Conservation (phyloP, 2,797 vertebrate species). For the Orestias chungarensis region DNA sequence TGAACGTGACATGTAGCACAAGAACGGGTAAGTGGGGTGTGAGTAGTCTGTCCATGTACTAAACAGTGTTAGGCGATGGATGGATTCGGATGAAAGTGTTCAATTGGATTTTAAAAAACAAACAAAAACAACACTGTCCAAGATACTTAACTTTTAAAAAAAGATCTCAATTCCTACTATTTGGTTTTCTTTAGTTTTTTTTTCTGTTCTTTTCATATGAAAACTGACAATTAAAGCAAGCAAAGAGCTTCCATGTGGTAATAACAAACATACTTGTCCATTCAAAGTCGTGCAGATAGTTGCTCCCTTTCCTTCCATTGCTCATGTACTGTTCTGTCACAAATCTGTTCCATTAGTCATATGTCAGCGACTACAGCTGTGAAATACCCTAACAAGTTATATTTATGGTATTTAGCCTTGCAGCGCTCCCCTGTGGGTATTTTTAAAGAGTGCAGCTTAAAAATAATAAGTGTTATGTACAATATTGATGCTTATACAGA, state of each 20-base stretch:
- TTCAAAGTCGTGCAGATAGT: constrained; percentile 23
- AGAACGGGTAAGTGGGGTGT: neutral
- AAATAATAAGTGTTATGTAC: neutral
- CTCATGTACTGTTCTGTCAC: constrained; percentile 53
- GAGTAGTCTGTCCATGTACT: neutral
- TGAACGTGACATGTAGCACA: neutral
- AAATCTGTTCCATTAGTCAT: constrained; percentile 57
- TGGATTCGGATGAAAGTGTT: neutral
- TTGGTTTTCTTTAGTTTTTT: neutral
- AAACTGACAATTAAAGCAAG: constrained; percentile 16
- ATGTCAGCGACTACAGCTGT: constrained; percentile 50
- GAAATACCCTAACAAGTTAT: constrained; percentile 21
- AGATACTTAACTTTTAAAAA: neutral
- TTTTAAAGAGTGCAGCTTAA: constrained; percentile 35
- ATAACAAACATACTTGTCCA: constrained; percentile 28
- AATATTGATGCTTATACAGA: neutral
- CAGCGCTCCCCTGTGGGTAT: constrained; percentile 51
- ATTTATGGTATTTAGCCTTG: constrained; percentile 13
- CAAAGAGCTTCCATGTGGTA: constrained; percentile 15
- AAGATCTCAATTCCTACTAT: neutral
- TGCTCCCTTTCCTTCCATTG: constrained; percentile 29
- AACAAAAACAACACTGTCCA: neutral
- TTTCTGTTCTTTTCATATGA: constrained; percentile 11
- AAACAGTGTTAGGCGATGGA: neutral
- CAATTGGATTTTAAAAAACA: too few relatives aligned